Percentiles rank a stretch among this genome's conserved stretches.
Evolutionary conservation across 2,797 vertebrate species (phyloP).

Genomic region (Acanthis flammea): DNA sequence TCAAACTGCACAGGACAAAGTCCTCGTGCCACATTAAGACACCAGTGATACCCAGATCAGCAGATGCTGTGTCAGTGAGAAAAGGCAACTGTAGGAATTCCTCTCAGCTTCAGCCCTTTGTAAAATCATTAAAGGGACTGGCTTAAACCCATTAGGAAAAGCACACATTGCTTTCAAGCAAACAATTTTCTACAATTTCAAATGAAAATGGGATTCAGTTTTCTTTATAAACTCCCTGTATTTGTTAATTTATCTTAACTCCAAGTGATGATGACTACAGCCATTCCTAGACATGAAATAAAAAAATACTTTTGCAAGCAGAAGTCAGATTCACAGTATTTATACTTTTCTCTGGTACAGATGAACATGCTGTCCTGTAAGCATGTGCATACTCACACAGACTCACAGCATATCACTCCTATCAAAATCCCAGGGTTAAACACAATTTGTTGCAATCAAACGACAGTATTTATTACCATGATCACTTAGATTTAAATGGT

Average conservation of each 20-base stretch:
- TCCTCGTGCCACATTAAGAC: neutral
- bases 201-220: neutral
- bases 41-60: neutral
- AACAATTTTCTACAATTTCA: neutral
- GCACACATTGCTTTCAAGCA: neutral
- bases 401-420: neutral
- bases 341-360: neutral
- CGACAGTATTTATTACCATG: neutral
- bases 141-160: neutral
- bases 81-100: neutral
- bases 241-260: neutral
- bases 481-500: neutral
- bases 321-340: neutral
- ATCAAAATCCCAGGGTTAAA: neutral
- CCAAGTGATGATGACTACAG: neutral
- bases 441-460: neutral
- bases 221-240: neutral
- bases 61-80: neutral
- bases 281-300: neutral
- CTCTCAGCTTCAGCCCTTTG: neutral
- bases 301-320: neutral
- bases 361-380: neutral
- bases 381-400: accelerated
- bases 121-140: neutral
- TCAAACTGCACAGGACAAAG: neutral